Conservation (phyloP, 2,888 invertebrate genomes). For the Parasteatoda lunata region DNA sequence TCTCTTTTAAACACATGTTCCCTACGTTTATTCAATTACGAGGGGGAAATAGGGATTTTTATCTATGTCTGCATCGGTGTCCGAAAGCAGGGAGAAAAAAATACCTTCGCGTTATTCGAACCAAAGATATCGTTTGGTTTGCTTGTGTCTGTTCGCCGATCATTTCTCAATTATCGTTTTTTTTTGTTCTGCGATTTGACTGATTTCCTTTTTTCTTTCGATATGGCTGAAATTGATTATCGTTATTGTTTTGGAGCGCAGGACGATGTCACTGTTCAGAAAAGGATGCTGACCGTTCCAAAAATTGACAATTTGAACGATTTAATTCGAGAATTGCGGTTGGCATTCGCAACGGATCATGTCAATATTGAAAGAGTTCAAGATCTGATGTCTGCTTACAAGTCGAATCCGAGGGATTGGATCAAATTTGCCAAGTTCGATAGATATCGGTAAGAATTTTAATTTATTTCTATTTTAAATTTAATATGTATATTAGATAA, state of each 20-base stretch:
- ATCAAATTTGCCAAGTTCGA: conserved; percentile 95
- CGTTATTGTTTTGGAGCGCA: conserved; percentile 59
- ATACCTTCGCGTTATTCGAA: not conserved
- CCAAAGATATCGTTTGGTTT: not conserved
- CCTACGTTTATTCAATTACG: not conserved
- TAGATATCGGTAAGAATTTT: conserved; percentile 82
- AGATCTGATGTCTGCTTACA: conserved; percentile 85
- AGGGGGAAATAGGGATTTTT: conserved; percentile 19
- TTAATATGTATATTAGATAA: too few species aligned
- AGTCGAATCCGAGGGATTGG: conserved; percentile 93
- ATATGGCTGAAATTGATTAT: conserved; percentile 61
- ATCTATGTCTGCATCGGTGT: not conserved
- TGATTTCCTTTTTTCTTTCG: not conserved
- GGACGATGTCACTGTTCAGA: conserved; percentile 40
- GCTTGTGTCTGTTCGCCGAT: not conserved
- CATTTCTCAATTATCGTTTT: not conserved
- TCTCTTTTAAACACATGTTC: not conserved
- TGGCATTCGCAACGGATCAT: conserved; percentile 84
- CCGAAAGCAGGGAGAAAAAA: not conserved
- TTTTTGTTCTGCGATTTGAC: too few species aligned
- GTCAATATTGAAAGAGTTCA: conserved; percentile 94
- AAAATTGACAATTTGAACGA: conserved; percentile 71
- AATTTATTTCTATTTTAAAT: too few species aligned
- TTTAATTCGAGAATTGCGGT: conserved; percentile 79
- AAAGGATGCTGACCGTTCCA: conserved; percentile 50